Evolutionary conservation across 2,888 invertebrate species (phyloP), one percentile per base, ranked within the genome.

Genomic region (Acanthosepion lycidas): DNA sequence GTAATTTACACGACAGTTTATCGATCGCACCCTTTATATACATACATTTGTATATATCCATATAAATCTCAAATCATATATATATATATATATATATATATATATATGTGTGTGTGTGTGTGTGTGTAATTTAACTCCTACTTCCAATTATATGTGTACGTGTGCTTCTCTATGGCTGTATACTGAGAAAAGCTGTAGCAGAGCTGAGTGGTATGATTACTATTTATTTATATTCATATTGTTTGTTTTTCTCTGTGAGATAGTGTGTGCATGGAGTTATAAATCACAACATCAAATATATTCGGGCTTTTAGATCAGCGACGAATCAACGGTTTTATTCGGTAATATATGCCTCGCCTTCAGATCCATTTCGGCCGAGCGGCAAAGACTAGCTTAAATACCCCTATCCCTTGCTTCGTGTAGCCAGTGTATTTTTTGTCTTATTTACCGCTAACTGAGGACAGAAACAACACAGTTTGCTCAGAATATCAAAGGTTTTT

Each of bases 231-330:
- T 78, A 78, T 78, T 78, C n/a, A 33, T 78, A 78, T 78, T 78
- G 78, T 78, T 78, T 15, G 78, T 18, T n/a, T n/a, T 78, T 9
- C 78, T 78, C 12, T 78, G n/a, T 78, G 78, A 78, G 78, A 78
- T 78, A 78, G 33, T 78, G 78, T 78, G n/a, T 33, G 78, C 78
- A n/a, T 33, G n/a, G n/a, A 78, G 78, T 78, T 78, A 78, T 78
- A 78, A 78, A 78, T 78, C 78, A 78, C 78, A 78, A 78, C 78
- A 78, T 78, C 78, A 78, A 78, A 78, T 78, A 78, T 78, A 78
- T 78, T 78, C 78, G 78, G 78, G 78, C 78, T 78, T 78, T 78
- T 78, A 78, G 78, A 78, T 78, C 78, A 78, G 12, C 78, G n/a
- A 78, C 33, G n/a, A 78, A 78, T n/a, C n/a, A 78, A 78, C 78